Evolutionary conservation across 2,113 vertebrate species (phyloP).

Genomic region (Sporophila hypoxantha): DNA sequence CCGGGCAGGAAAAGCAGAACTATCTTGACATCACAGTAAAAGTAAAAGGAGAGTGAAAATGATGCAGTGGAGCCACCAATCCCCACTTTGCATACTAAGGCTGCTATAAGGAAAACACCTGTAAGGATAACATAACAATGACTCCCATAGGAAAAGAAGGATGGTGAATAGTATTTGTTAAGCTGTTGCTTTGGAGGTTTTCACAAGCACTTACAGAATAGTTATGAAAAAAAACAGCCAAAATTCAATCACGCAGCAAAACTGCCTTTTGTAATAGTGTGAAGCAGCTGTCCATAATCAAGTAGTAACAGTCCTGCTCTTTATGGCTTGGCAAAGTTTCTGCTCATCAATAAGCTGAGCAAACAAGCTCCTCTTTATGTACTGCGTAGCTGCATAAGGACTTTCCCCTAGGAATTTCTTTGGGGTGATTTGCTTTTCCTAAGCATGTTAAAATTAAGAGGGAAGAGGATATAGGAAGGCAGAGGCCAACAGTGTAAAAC

Average conservation of each 20-base stretch:
- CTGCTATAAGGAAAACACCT: conserved; percentile 34
- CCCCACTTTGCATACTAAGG: not conserved
- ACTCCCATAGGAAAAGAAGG: not conserved
- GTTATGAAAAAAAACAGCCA: not conserved
- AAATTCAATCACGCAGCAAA: not conserved
- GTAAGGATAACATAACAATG: not conserved
- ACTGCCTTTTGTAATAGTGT: not conserved
- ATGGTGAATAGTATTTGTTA: not conserved
- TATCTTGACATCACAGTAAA: not conserved
- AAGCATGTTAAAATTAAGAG: not conserved
- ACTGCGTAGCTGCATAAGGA: not conserved
- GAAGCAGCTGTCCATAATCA: conserved; percentile 42
- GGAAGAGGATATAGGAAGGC: conserved; percentile 6
- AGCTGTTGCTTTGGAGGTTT: conserved; percentile 12
- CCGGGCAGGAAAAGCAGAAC: not conserved
- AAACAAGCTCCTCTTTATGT: conserved; percentile 32
- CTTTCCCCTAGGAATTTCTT: not conserved
- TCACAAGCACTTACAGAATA: not conserved
- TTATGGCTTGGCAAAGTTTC: conserved; percentile 32
- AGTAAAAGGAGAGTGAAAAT: not conserved
- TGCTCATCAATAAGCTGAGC: not conserved
- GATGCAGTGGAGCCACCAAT: not conserved
- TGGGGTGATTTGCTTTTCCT: conserved; percentile 5
- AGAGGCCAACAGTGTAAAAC: conserved; percentile 16
- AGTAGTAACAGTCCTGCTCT: conserved; percentile 15